phyloP scores from a whole-genome alignment of 2,113 vertebrate species.

The Cynopterus brachyotis region DNA sequence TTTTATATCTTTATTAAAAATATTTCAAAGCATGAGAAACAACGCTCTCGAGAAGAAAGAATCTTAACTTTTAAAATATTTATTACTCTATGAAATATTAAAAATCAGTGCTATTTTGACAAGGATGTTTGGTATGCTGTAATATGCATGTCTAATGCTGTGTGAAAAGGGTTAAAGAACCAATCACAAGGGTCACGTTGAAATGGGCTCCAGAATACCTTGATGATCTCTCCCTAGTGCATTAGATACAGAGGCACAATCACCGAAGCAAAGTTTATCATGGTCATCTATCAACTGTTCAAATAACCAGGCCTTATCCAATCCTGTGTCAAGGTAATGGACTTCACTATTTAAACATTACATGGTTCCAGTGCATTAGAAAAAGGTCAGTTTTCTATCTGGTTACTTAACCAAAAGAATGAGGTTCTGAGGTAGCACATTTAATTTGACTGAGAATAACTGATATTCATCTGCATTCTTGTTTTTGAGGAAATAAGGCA shows the following conservation, averaged over 20 bases:
- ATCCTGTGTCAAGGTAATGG: conserved; percentile 43
- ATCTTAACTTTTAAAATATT: conserved; percentile 51
- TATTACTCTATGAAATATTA: conserved; percentile 58
- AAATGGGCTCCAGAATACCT: conserved; percentile 5
- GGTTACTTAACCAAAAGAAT: background rate
- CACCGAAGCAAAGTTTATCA: conserved; percentile 66
- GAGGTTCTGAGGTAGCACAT: background rate
- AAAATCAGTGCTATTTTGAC: conserved; percentile 63
- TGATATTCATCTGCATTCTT: conserved; percentile 1
- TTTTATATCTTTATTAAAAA: conserved; percentile 12
- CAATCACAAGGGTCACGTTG: conserved; percentile 4
- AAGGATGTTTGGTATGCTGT: background rate
- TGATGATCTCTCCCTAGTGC: conserved; percentile 30
- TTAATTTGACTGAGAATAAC: background rate
- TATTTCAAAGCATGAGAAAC: background rate
- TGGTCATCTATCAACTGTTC: conserved; percentile 69
- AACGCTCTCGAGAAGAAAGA: background rate
- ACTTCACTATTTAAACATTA: conserved; percentile 70
- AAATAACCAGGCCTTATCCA: conserved; percentile 45
- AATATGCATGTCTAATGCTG: background rate
- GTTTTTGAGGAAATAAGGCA: background rate
- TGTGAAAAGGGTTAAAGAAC: conserved; percentile 32
- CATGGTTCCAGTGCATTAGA: conserved; percentile 45
- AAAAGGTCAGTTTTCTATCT: conserved; percentile 60
- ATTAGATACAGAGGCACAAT: conserved; percentile 44